Evolutionary conservation across 2,113 vertebrate genomes (phyloP).

Genomic region (Strix aluco): DNA sequence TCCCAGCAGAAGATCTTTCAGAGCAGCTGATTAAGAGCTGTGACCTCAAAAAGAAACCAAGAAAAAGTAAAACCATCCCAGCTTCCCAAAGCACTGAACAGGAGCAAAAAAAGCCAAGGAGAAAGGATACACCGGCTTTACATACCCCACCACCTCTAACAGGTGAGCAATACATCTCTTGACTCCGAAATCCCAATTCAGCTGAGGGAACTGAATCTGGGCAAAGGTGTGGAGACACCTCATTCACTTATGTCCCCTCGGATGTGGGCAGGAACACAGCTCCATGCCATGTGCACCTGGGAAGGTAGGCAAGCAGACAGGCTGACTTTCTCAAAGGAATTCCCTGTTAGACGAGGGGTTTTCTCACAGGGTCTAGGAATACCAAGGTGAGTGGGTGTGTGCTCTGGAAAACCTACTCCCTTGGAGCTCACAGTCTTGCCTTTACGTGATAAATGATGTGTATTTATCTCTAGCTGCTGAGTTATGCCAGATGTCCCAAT

Average conservation of each 20-base stretch:
- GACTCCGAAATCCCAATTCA: background rate
- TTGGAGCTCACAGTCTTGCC: background rate
- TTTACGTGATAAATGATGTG: background rate
- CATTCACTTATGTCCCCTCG: background rate
- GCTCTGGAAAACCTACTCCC: background rate
- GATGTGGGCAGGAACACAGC: background rate
- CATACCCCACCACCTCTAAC: conserved; percentile 83
- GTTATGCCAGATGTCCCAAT: background rate
- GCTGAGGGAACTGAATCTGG: background rate
- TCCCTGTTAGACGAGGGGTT: background rate
- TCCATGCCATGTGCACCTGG: background rate
- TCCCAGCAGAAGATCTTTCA: conserved; percentile 74
- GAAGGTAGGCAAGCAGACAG: background rate
- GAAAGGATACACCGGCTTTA: conserved; percentile 90
- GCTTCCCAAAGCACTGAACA: conserved; percentile 71
- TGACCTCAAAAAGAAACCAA: conserved; percentile 75
- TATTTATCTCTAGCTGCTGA: background rate
- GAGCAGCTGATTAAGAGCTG: conserved; percentile 78
- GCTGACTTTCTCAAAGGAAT: background rate
- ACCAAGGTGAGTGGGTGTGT: background rate
- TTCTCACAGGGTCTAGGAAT: background rate
- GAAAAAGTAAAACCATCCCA: conserved; percentile 58
- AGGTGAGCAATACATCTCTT: conserved; percentile 69
- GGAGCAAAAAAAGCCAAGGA: conserved; percentile 85
- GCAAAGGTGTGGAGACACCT: background rate